Evolutionary conservation across 2,797 vertebrate species (phyloP).

Genomic region (Alfaro cultratus): DNA sequence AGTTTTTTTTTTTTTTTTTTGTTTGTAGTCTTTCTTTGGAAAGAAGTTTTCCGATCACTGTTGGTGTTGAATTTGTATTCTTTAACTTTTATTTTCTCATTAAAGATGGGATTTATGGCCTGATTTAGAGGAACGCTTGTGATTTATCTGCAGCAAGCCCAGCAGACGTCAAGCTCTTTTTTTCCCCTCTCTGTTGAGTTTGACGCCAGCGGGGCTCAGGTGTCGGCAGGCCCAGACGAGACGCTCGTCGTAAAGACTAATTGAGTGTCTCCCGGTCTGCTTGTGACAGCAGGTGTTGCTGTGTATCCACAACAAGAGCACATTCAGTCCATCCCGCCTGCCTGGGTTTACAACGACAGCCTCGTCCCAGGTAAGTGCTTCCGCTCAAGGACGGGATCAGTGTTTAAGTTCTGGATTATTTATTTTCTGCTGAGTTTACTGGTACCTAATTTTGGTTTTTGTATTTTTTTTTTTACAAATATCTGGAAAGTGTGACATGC

Average conservation of each 20-base stretch:
- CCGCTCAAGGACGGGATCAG: not conserved
- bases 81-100: too few species aligned
- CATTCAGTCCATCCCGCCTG: constrained; percentile 90
- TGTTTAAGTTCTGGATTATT: not conserved
- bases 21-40: constrained; percentile 21
- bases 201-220: constrained; percentile 49
- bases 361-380: constrained; percentile 89
- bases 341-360: constrained; percentile 95
- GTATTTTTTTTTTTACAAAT: not conserved
- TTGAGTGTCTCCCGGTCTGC: constrained; percentile 20
- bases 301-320: constrained; percentile 92
- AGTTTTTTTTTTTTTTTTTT: constrained; percentile 4
- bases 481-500: not conserved
- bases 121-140: constrained; percentile 50
- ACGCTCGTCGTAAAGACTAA: constrained; percentile 40
- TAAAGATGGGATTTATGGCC: constrained; percentile 42
- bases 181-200: constrained; percentile 32
- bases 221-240: constrained; percentile 51
- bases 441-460: not conserved
- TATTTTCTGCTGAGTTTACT: not conserved
- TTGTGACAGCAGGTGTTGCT: constrained; percentile 85
- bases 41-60: constrained; percentile 20
- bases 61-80: not conserved
- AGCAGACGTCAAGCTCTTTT: constrained; percentile 55
- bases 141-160: constrained; percentile 48